These are phyloP conservation scores for Argynnis bischoffii DNA, from an alignment of 2,888 invertebrate species.

Conservation along the genomic window DNA sequence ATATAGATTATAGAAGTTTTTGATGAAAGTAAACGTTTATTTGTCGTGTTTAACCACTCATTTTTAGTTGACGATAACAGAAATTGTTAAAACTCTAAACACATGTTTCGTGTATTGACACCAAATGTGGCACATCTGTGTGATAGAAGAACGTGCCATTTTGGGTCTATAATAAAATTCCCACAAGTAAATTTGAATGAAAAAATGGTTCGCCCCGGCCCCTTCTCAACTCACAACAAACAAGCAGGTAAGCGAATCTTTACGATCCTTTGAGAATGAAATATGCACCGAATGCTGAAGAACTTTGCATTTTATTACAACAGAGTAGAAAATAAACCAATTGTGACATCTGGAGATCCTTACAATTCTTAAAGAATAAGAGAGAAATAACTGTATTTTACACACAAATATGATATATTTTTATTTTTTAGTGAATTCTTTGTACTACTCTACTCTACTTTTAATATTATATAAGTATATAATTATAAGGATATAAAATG, in stretches of 20 bases:
- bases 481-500: not conserved
- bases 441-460: not conserved
- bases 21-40: not conserved
- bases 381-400: slow-evolving; percentile 16
- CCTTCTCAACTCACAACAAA: slow-evolving; percentile 77
- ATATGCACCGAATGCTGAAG: slow-evolving; percentile 62
- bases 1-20: not conserved
- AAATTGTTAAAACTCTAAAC: slow-evolving; percentile 43
- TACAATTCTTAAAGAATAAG: slow-evolving; percentile 28
- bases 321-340: slow-evolving; percentile 41
- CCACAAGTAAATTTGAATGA: slow-evolving; percentile 79
- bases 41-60: not conserved
- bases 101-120: slow-evolving; percentile 72
- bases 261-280: slow-evolving; percentile 72
- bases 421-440: not conserved
- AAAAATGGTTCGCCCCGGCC: slow-evolving; percentile 74
- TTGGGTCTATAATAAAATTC: slow-evolving; percentile 76
- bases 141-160: slow-evolving; percentile 75
- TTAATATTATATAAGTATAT: not conserved
- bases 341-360: slow-evolving; percentile 25
- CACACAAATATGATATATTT: slow-evolving; percentile 1
- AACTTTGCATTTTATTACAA: slow-evolving; percentile 73
- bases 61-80: not conserved
- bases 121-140: slow-evolving; percentile 76
- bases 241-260: slow-evolving; percentile 81